Evolutionary conservation across 2,888 invertebrate genomes (phyloP).

Genomic region (Hoplodrina blanda): DNA sequence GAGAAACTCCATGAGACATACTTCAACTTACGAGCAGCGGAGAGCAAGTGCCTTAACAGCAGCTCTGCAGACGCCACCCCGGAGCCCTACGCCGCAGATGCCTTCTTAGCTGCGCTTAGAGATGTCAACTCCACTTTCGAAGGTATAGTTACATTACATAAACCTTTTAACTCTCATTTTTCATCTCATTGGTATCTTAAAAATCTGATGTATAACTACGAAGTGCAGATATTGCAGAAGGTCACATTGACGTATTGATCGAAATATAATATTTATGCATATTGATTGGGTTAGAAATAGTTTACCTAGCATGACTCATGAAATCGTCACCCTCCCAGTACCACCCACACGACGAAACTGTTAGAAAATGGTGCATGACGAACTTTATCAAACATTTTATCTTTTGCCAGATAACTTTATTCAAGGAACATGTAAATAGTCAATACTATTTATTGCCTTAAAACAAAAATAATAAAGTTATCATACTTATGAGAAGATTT

Average conservation of each 20-base stretch:
- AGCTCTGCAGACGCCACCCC: conserved; percentile 91
- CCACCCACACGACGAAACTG: conserved; percentile 10
- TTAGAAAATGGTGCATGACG: conserved; percentile 23
- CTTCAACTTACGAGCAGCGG: conserved; percentile 93
- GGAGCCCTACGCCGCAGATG: conserved; percentile 95
- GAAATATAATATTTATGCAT: conserved; percentile 20
- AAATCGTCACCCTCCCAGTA: neutral
- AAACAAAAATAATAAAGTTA: no score
- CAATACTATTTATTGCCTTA: neutral
- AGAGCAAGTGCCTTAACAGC: conserved; percentile 89
- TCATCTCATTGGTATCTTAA: neutral
- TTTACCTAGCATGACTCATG: conserved; percentile 20
- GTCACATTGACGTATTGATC: neutral
- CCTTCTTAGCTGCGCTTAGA: conserved; percentile 95
- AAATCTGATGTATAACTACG: neutral
- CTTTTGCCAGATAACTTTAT: neutral
- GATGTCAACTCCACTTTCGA: conserved; percentile 92
- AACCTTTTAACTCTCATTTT: neutral
- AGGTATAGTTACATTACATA: conserved; percentile 70
- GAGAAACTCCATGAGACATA: conserved; percentile 96
- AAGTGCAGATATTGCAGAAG: neutral
- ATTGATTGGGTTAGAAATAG: conserved; percentile 31
- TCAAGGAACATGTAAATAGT: neutral
- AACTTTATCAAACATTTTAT: conserved; percentile 12
- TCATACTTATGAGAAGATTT: no score